Evolutionary conservation across 2,113 vertebrate species (phyloP), one percentile per base, ranked within the genome.

Genomic region (Procavia capensis): DNA sequence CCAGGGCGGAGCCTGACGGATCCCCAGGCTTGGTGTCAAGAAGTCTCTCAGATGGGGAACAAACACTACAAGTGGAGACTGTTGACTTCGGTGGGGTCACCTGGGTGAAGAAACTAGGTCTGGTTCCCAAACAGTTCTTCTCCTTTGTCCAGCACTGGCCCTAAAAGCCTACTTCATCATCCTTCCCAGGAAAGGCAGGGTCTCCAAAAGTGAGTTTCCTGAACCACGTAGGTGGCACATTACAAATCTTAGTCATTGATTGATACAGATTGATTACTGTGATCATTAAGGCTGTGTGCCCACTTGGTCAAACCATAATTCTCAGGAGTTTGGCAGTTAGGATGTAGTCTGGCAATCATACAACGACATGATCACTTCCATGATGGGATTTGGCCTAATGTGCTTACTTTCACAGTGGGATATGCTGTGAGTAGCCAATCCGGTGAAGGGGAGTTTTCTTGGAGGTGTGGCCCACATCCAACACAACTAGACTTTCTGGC

Each of bases 61-160:
- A 34, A 13, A 14, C 1, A 20, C 25, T 29, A 17, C 39, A 19
- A 0, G 29, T 34, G 6, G 89, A 8, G 0, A 4, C 86, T 6
- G 11, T 2, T 0, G 0, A 5, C 86, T 5, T 17, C 2, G 0
- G 19, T 1, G 1, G 10, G 6, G 59, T 5, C 11, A 0, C 2
- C 0, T 0, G 3, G 0, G 9, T 0, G 9, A 25, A 13, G 72
- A 2, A 10, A 47, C 47, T 36, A 2, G 13, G 64, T 31, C 45
- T 29, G 76, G 27, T 0, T 19, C 68, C 34, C 61, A 34, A 16
- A 14, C 0, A 17, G 20, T 2, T 61, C 47, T 59, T 70, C 10
- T 19, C 54, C 54, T 41, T 27, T 0, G 47, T 66, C 74, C 75
- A 8, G 3, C 47, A 14, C 0, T 0, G n/a, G 34, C 80, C 4